phyloP scores from a whole-genome alignment of 2,113 vertebrate genomes.

The Peucedramus taeniatus region DNA sequence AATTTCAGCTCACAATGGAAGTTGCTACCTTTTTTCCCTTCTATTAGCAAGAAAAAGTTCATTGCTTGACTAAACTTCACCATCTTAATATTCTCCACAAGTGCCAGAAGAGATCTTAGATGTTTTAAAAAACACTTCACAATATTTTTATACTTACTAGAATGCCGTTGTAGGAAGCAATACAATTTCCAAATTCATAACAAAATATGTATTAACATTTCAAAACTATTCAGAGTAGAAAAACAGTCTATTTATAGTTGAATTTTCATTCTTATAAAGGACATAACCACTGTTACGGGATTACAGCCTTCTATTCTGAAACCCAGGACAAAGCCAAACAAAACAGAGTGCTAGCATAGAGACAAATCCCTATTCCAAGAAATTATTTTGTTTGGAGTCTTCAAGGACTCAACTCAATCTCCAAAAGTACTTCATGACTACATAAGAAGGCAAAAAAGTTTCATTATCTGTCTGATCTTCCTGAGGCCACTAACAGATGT shows the following conservation, averaged over 20 bases:
- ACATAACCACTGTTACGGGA: constrained; percentile 15
- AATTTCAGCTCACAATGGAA: background rate
- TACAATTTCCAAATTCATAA: background rate
- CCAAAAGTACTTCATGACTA: background rate
- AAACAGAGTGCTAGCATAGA: constrained; percentile 41
- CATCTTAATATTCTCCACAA: background rate
- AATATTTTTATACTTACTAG: background rate
- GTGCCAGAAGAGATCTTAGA: background rate
- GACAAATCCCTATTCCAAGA: constrained; percentile 44
- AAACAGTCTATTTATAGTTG: constrained; percentile 55
- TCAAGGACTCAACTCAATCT: constrained; percentile 25
- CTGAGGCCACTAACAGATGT: background rate
- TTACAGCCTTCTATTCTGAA: constrained; percentile 51
- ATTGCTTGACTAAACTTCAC: background rate
- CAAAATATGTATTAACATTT: background rate
- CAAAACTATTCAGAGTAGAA: constrained; percentile 24
- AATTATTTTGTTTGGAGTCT: constrained; percentile 60
- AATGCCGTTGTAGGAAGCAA: background rate
- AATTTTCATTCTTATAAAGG: constrained; percentile 52
- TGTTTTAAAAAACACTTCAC: background rate
- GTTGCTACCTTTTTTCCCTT: background rate
- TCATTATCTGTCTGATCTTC: background rate
- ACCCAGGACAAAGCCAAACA: constrained; percentile 47
- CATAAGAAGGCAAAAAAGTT: background rate
- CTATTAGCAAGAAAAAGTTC: background rate